phyloP scores from a whole-genome alignment of 2,113 vertebrate genomes.

The Sebastes schlegelii region DNA sequence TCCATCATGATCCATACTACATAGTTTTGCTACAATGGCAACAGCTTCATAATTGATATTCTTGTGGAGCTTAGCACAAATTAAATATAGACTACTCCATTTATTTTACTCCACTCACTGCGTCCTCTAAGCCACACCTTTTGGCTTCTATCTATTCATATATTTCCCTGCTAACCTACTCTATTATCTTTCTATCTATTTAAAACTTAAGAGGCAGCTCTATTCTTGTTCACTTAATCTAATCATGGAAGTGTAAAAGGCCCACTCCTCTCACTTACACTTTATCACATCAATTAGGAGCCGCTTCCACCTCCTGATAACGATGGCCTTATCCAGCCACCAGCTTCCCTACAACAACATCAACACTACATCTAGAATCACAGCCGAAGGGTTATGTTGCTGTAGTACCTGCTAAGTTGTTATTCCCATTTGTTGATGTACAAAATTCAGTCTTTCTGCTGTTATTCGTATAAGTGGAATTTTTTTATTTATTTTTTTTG shows the following conservation, averaged over 20 bases:
- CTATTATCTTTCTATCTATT: neutral
- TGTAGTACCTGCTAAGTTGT: neutral
- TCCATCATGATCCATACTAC: neutral
- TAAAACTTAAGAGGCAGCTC: neutral
- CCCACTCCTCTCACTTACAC: neutral
- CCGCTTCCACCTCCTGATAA: neutral
- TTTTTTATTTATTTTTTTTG: too few relatives aligned
- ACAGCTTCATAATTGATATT: conserved; percentile 4
- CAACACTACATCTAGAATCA: neutral
- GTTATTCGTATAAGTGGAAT: neutral
- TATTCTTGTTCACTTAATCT: conserved; percentile 1
- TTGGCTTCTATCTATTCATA: neutral
- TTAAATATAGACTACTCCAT: neutral
- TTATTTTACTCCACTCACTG: neutral
- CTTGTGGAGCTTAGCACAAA: neutral
- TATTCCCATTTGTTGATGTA: neutral
- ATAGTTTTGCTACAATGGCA: neutral
- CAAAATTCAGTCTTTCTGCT: neutral
- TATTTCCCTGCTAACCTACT: neutral
- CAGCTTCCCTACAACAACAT: neutral
- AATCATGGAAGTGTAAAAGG: conserved; percentile 7
- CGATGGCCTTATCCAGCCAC: neutral
- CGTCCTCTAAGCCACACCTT: conserved; percentile 2
- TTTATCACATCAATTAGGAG: conserved; percentile 13
- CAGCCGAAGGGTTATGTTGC: neutral